phyloP scores from a whole-genome alignment of 1,140 invertebrate species.

The Glossosoma conforme region DNA sequence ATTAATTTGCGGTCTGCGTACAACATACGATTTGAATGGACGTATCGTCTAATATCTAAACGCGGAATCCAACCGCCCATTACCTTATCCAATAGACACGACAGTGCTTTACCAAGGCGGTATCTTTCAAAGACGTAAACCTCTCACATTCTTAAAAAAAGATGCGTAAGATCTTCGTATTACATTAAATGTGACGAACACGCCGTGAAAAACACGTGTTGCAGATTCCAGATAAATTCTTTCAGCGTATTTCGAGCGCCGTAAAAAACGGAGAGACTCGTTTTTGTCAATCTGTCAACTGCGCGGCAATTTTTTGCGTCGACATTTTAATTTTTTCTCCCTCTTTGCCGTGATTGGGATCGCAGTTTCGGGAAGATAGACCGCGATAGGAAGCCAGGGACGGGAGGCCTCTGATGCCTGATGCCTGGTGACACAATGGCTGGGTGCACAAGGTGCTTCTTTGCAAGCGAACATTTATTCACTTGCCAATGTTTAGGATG shows the following conservation, averaged over 20 bases:
- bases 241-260: slow-evolving; percentile 9
- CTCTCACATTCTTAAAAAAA: background rate
- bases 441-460: slow-evolving; percentile 22
- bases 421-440: slow-evolving; percentile 12
- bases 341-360: slow-evolving; percentile 19
- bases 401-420: background rate
- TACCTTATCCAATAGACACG: no score
- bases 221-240: slow-evolving; percentile 4
- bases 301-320: slow-evolving; percentile 6
- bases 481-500: no score
- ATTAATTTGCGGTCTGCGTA: no score
- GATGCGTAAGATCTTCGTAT: slow-evolving; percentile 10
- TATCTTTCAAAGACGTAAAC: slow-evolving; percentile 2
- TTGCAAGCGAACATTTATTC: no score
- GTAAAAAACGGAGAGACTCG: slow-evolving; percentile 9
- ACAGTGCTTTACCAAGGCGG: background rate
- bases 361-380: slow-evolving; percentile 14
- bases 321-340: background rate
- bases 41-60: no score
- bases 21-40: no score
- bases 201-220: slow-evolving; percentile 28
- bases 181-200: slow-evolving; percentile 24
- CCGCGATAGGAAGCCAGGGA: slow-evolving; percentile 11
- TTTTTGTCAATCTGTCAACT: slow-evolving; percentile 16
- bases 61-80: no score